Evolutionary conservation across 2,797 vertebrate genomes (phyloP).

Genomic region (Channallabes apus): DNA sequence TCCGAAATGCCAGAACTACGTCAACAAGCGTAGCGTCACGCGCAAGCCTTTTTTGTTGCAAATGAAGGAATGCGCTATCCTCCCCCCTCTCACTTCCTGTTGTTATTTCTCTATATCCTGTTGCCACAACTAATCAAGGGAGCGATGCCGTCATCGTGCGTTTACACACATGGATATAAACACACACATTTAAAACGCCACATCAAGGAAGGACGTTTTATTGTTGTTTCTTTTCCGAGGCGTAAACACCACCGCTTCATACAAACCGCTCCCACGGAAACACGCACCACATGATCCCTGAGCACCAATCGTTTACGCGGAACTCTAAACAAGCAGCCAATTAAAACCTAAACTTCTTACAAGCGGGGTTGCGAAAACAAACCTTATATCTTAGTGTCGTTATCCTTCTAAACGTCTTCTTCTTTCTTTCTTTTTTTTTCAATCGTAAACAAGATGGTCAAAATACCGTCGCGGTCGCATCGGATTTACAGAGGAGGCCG

Average conservation of each 20-base stretch:
- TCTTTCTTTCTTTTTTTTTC: background rate
- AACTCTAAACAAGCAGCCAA: constrained; percentile 42
- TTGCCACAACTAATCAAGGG: constrained; percentile 30
- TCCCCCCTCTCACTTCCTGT: background rate
- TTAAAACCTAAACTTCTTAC: constrained; percentile 39
- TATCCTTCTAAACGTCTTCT: constrained; percentile 20
- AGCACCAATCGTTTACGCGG: constrained; percentile 36
- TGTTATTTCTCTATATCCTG: constrained; percentile 10
- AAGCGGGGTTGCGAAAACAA: constrained; percentile 11
- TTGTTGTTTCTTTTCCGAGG: constrained; percentile 66
- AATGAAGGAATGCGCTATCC: background rate
- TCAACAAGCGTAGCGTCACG: background rate
- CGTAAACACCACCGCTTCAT: constrained; percentile 56
- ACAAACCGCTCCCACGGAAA: constrained; percentile 64
- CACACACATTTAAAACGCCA: constrained; percentile 55
- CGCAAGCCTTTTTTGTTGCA: background rate
- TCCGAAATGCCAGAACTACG: too few species aligned
- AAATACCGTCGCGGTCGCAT: background rate
- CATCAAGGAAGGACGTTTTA: constrained; percentile 58
- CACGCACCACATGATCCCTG: constrained; percentile 45
- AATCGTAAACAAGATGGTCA: background rate
- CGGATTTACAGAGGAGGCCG: background rate
- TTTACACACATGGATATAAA: constrained; percentile 25
- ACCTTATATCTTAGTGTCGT: background rate
- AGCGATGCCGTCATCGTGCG: constrained; percentile 53